Conservation (phyloP, 2,113 vertebrate species). For the Eudyptes chrysolophus region DNA sequence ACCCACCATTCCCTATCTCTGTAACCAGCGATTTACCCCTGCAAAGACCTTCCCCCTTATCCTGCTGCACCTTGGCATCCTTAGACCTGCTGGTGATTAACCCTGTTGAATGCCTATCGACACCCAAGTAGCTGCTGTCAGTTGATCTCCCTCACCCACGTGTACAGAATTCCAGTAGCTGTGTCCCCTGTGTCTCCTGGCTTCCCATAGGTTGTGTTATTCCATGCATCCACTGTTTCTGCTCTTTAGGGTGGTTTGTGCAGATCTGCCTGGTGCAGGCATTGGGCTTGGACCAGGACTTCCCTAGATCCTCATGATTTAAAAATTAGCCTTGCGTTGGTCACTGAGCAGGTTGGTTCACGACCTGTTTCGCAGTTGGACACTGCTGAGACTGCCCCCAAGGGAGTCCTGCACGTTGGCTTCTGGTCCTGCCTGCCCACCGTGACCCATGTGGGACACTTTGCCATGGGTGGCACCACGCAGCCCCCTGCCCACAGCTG, state of each 20-base stretch:
- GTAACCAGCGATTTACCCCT: neutral
- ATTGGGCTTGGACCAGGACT: neutral
- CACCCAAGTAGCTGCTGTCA: fast-evolving
- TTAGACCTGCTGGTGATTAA: neutral
- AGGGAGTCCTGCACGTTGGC: neutral
- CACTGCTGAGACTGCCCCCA: neutral
- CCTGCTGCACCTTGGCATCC: neutral
- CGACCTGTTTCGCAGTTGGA: neutral
- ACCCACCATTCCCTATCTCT: neutral
- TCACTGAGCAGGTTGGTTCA: neutral
- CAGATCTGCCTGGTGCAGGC: neutral
- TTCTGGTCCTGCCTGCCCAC: neutral
- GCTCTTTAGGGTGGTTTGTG: neutral
- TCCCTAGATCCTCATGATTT: neutral
- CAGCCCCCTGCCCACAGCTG: neutral
- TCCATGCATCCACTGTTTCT: neutral
- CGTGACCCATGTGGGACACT: neutral
- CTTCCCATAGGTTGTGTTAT: neutral
- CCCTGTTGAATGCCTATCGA: neutral
- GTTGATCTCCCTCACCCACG: neutral
- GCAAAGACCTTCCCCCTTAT: neutral
- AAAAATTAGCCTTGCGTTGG: neutral
- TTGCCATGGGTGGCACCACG: neutral
- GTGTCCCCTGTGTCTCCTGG: neutral
- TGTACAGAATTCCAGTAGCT: neutral